Evolutionary conservation across 2,797 vertebrate species (phyloP), one percentile per base, ranked within the genome.

Genomic region (Gambelia wislizenii): DNA sequence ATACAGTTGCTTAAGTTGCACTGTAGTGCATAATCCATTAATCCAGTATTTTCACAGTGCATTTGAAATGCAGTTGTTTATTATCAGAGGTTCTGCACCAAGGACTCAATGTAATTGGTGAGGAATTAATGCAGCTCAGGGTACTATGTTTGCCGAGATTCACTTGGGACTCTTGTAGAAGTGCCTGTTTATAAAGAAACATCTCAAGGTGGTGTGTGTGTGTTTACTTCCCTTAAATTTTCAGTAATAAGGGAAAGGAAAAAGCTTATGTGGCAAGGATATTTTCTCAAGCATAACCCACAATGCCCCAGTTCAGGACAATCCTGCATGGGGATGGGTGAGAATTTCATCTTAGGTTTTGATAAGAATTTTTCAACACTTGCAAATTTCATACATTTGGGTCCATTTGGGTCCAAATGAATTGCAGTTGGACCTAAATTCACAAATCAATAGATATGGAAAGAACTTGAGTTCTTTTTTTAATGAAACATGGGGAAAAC

Each of bases 21-120:
- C 12, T 3, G 78, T 54, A 91, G 86, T 81, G 75, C 39, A 1
- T 92, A 27, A 89, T 75, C 36, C 87, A 91, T 85, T 88, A 88
- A 91, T 84, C 22, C 0, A 0, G 0, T 89, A 74, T 90, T 90
- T 95, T 88, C 27, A 47, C 13, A 12, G 39, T 74, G 16, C 36
- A 78, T 83, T 90, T 91, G 59, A 7, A 72, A 67, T 33, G 7
- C 2, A 87, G 87, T 16, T 16, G 12, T 88, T 90, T 87, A 75
- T 80, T 85, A 25, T 33, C 84, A 92, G 54, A 77, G n/a, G 67
- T 77, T 85, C 77, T 88, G 78, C 78, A 83, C 52, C 49, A 75
- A 39, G 39, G 44, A 82, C 22, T 59, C 76, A 72, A 88, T 70
- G 47, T 4, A 49, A 1, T 1, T 16, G 1, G 59, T 14, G 69